Evolutionary conservation across 2,888 invertebrate species (phyloP), one percentile per base, ranked within the genome.

Genomic region (Cryptus viduatorius): DNA sequence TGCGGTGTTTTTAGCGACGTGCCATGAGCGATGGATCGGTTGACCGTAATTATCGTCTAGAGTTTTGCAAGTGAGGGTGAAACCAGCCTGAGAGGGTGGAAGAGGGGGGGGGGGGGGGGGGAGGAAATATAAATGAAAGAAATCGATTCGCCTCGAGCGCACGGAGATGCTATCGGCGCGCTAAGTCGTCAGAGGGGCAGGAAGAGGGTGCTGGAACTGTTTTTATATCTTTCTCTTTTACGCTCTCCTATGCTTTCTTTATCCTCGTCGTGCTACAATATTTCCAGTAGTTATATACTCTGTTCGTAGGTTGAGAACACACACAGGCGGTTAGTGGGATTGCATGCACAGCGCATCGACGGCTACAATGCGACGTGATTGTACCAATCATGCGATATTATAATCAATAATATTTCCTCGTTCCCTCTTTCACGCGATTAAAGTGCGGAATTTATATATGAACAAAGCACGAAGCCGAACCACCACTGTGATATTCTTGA

Each of bases 331-430:
- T 87, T 84, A 86, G 37, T 8, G 79, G 81, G 86, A 83, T 91
- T 89, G 92, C 92, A 91, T 92, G 92, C 90, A 85, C 83, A 71
- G 71, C 79, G 86, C 90, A 90, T 90, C 90, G 91, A 90, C 89
- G 89, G 88, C 90, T 88, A 89, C 89, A 89, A 89, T 88, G 88
- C 87, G 88, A 91, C 89, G 88, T 91, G 91, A 92, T 92, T 91
- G 91, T 91, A 90, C 90, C 90, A 90, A 93, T 92, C 92, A 92
- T 92, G 92, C 92, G 89, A 92, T 92, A 92, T 91, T 90, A 91
- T 90, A 92, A 93, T 93, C 92, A 91, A 92, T 93, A 93, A 92
- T 88, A 88, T 89, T 86, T 84, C 80, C 89, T 89, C 42, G 5
- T 59, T 72, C 42, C 42, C 42, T 46, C 48, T 31, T 53, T 48